A percentile compares a stretch with the other conserved stretches of the same genome.
Evolutionary conservation across 1,140 invertebrate genomes (phyloP).

Genomic region (Dufourea novaeangliae): DNA sequence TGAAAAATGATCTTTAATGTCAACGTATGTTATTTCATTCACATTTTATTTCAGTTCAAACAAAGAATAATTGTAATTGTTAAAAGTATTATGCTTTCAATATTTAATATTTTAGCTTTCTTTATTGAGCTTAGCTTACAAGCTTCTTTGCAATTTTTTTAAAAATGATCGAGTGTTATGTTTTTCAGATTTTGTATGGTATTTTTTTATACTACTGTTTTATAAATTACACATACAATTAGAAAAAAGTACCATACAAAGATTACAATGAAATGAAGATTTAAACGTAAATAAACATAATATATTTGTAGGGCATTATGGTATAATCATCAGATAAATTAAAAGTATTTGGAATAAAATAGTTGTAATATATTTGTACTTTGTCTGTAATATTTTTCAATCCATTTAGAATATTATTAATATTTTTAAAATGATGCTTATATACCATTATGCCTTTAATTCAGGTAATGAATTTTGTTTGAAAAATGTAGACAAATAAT

Average conservation of each 20-base stretch:
- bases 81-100: conserved; percentile 1
- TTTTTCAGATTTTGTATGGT: conserved; percentile 17
- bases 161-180: neutral
- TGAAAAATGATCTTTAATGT: conserved; percentile 14
- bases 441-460: conserved; percentile 21
- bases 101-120: conserved; percentile 7
- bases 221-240: neutral
- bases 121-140: conserved; percentile 13
- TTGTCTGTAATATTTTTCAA: neutral
- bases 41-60: neutral
- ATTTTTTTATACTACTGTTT: neutral
- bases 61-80: neutral
- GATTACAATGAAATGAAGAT: neutral
- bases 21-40: conserved; percentile 4
- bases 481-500: conserved; percentile 12
- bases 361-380: neutral
- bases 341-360: neutral
- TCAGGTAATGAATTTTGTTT: conserved; percentile 21
- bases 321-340: conserved; percentile 30
- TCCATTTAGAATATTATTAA: conserved; percentile 4
- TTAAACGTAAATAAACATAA: conserved; percentile 1
- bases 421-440: conserved; percentile 17
- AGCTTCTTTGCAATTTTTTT: conserved; percentile 9
- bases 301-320: conserved; percentile 43
- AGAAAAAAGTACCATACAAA: neutral